Conservation (phyloP, 1,140 invertebrate species). For the Tribolium madens region DNA sequence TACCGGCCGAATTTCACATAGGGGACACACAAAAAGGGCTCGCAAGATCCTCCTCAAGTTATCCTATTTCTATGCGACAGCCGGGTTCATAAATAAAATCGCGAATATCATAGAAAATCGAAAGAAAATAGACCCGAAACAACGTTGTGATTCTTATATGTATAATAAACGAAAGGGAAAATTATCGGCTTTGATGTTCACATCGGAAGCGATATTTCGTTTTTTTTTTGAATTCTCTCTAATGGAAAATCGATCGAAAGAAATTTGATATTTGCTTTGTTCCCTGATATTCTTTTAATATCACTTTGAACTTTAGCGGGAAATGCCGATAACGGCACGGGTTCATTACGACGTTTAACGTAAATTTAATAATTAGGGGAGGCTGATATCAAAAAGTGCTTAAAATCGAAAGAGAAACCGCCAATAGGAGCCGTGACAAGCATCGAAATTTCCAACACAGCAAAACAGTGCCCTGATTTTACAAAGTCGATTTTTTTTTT, state of each 20-base stretch:
- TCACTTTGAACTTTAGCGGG: slow-evolving; percentile 6
- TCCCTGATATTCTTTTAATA: slow-evolving; percentile 19
- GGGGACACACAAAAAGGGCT: slow-evolving; percentile 25
- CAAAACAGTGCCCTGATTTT: too few species aligned
- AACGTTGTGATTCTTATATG: slow-evolving; percentile 33
- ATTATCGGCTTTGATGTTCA: neutral
- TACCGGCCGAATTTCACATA: slow-evolving; percentile 33
- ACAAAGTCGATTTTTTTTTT: too few species aligned
- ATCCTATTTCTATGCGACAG: slow-evolving; percentile 38
- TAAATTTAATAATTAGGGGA: slow-evolving; percentile 1
- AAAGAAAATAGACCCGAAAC: slow-evolving; percentile 9
- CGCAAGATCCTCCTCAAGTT: slow-evolving; percentile 12
- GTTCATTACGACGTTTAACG: neutral
- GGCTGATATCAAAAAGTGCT: too few species aligned
- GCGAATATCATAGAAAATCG: slow-evolving; percentile 18
- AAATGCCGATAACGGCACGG: slow-evolving; percentile 1
- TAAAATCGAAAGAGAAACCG: too few species aligned
- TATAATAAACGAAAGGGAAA: slow-evolving; percentile 5
- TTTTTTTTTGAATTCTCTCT: neutral
- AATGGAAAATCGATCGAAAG: slow-evolving; percentile 20
- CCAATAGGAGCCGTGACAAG: too few species aligned
- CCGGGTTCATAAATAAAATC: slow-evolving; percentile 31
- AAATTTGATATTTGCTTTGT: slow-evolving; percentile 30
- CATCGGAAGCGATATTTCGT: neutral
- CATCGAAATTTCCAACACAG: too few species aligned